Conservation (phyloP, 2,113 vertebrate genomes). For the Gallinago jamesoni region DNA sequence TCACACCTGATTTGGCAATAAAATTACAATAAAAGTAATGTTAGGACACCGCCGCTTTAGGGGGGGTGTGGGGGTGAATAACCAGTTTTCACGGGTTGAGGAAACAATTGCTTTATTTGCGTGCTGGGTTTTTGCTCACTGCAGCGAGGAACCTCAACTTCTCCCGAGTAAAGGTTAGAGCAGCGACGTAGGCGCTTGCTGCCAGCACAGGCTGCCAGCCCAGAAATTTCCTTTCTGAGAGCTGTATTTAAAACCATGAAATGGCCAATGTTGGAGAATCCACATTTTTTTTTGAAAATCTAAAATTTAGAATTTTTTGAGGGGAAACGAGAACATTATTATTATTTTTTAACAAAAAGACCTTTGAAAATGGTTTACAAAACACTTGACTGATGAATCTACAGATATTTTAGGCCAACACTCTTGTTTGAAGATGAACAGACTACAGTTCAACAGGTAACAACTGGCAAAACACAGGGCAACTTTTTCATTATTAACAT, state of each 20-base stretch:
- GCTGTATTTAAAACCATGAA: not conserved
- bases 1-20: slow-evolving; percentile 79
- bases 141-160: not conserved
- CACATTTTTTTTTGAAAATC: not conserved
- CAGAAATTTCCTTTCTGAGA: not conserved
- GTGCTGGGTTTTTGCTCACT: not conserved
- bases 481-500: not conserved
- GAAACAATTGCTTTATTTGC: not conserved
- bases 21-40: slow-evolving; percentile 75
- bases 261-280: not conserved
- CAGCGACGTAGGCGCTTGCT: not conserved
- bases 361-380: not conserved
- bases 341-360: not conserved
- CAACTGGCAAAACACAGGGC: not conserved
- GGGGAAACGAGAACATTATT: too few species aligned
- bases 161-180: not conserved
- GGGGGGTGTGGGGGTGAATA: not conserved
- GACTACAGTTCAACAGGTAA: not conserved
- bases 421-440: not conserved
- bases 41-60: not conserved
- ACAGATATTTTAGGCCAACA: not conserved
- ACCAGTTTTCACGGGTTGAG: not conserved
- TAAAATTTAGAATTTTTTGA: not conserved
- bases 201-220: not conserved
- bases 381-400: not conserved